Evolutionary conservation across 2,113 vertebrate species (phyloP), one percentile per base, ranked within the genome.

Genomic region (Charina bottae): DNA sequence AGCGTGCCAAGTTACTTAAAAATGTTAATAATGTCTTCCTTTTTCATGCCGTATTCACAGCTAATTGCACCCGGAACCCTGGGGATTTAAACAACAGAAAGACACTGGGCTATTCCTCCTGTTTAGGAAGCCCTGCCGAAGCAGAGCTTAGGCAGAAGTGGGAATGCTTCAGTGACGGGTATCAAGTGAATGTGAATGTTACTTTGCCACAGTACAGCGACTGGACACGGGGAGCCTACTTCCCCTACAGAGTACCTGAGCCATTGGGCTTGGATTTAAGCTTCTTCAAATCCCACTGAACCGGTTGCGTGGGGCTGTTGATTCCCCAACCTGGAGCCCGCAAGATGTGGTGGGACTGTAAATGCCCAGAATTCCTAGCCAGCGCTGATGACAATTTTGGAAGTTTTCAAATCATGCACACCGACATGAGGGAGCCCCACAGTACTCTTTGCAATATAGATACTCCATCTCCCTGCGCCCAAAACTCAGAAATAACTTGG

Each of bases 31-130:
- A 88, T 60, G 53, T 49, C 42, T 60, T 87, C 54, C 55, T 54
- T 85, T 87, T 42, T 33, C 85, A 88, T 33, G 37, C 68, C 86
- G 49, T 24, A 49, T 56, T 53, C 37, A 86, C 59, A 92, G 83
- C 91, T 92, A 92, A 92, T 60, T 92, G 85, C 68, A 33, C 13
- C 72, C 46, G 46, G 55, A 90, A 56, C 68, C 55, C 56, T 46
- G 15, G 85, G 64, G 89, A 56, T 64, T 42, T 84, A 64, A 87
- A 90, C 58, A 42, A 87, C 23, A 64, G 85, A 28, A n/a, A 90
- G 46, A 64, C 0, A 13, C n/a, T 1, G 11, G 23, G 19, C 19
- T n/a, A 55, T 42, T 24, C 56, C 17, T 1, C 6, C 92, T 33
- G 46, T 60, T 62, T 54, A 5, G 11, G 9, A n/a, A 88, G 23